Evolutionary conservation across 2,797 vertebrate species (phyloP).

Genomic region (Leptoclinus maculatus): DNA sequence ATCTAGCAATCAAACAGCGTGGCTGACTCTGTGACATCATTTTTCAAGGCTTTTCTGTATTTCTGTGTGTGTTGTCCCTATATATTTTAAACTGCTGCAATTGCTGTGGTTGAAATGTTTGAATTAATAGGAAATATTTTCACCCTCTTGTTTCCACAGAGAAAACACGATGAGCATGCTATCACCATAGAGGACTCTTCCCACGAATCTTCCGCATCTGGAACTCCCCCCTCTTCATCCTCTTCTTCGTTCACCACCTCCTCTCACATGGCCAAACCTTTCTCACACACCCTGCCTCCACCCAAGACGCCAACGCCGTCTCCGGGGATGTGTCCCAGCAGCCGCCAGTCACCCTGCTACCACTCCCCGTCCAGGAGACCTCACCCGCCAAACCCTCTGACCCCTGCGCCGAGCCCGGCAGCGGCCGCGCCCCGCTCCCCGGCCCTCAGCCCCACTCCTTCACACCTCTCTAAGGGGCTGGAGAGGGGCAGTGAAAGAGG

Average conservation of each 20-base stretch:
- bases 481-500: conserved; percentile 86
- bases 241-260: conserved; percentile 75
- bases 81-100: neutral
- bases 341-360: conserved; percentile 91
- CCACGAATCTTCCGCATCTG: conserved; percentile 76
- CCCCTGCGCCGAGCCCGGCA: conserved; percentile 82
- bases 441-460: conserved; percentile 87
- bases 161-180: conserved; percentile 89
- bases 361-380: conserved; percentile 87
- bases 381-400: conserved; percentile 86
- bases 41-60: neutral
- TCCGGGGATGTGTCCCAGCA: conserved; percentile 83
- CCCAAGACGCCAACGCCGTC: conserved; percentile 84
- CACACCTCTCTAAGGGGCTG: conserved; percentile 86
- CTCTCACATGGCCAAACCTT: conserved; percentile 88
- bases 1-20: conserved; percentile 33
- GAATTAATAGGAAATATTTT: neutral
- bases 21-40: neutral
- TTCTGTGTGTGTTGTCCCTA: neutral
- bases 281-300: conserved; percentile 87
- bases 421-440: conserved; percentile 88
- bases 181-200: conserved; percentile 85
- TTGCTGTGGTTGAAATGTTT: neutral
- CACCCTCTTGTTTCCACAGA: conserved; percentile 75
- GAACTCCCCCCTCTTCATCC: conserved; percentile 74